Conservation (phyloP, 2,113 vertebrate species). For the Pandion haliaetus region DNA sequence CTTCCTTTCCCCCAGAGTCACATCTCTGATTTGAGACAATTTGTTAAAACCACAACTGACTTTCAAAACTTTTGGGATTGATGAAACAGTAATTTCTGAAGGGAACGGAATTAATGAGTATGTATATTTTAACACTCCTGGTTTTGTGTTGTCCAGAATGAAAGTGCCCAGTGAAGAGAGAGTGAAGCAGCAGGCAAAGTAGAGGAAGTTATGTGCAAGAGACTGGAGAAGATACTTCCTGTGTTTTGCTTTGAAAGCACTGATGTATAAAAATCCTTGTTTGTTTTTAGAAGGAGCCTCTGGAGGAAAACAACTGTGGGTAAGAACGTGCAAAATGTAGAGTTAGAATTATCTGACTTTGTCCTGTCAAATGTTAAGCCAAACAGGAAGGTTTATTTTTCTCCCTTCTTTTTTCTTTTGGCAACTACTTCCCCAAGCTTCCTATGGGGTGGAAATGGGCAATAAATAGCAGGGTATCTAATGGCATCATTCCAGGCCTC, state of each 20-base stretch:
- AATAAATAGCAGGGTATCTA: constrained; percentile 83
- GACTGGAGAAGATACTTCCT: constrained; percentile 11
- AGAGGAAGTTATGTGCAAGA: background rate
- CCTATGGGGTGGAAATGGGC: constrained; percentile 76
- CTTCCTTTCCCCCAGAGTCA: background rate
- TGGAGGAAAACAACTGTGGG: constrained; percentile 54
- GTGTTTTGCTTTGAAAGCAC: constrained; percentile 54
- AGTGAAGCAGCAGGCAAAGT: background rate
- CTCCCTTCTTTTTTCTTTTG: constrained; percentile 45
- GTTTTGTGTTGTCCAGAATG: background rate
- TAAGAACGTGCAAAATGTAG: constrained; percentile 70
- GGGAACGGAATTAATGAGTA: background rate
- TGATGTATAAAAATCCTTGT: constrained; percentile 70
- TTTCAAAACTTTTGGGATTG: background rate
- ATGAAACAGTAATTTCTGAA: background rate
- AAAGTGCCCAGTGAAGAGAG: background rate
- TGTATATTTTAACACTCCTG: background rate
- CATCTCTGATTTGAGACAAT: background rate
- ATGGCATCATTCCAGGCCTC: constrained; percentile 73
- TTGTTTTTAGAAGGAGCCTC: constrained; percentile 46
- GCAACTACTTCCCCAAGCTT: constrained; percentile 71
- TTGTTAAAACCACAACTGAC: background rate
- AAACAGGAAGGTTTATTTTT: constrained; percentile 68
- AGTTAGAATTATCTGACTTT: constrained; percentile 69
- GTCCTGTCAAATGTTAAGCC: constrained; percentile 76